Evolutionary conservation across 2,113 vertebrate species (phyloP), one percentile per base, ranked within the genome.

Genomic region (Lota lota): DNA sequence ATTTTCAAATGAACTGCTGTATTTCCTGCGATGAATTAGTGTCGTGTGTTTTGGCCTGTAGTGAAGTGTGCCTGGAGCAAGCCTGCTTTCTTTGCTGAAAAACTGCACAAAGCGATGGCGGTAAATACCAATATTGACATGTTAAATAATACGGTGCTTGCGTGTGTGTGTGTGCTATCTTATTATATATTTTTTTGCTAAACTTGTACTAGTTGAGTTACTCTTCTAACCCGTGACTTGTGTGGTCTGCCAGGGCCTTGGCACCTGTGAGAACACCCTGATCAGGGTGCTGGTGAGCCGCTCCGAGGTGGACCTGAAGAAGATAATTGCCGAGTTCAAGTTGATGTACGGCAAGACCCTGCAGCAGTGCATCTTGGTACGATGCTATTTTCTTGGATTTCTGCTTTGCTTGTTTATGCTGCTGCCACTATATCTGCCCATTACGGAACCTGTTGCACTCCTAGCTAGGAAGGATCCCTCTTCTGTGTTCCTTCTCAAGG

Each of bases 31-130:
- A 14, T 70, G 14, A 69, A 22, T 61, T n/a, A 68, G 3, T 82
- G 8, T 16, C 28, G 28, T 40, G 5, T 61, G n/a, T 60, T 57
- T 67, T 75, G 22, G 19, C 61, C 12, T 91, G 19, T 70, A 99
- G 96, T 95, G 21, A 97, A 95, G 75, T 92, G 92, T 90, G 92
- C 94, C 71, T 94, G 93, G 76, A 95, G 90, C 91, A 94, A 87
- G 21, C 92, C 96, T 0, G 90, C 91, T 53, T 97, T 93, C 91
- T 99, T 98, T 74, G 94, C 95, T 51, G 96, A 98, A 88, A 97
- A 93, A 56, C 92, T 99, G 14, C 76, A 96, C 33, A n/a, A 73
- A 62, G 92, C 94, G 0, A 95, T 98, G 94, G 91, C 96, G 93
- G 97, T 97, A 90, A 66, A 5, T 20, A 28, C 65, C 20, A 24